These are phyloP conservation scores for Pavo muticus DNA, from an alignment of 2,113 vertebrate genomes.

Conservation along the genomic window DNA sequence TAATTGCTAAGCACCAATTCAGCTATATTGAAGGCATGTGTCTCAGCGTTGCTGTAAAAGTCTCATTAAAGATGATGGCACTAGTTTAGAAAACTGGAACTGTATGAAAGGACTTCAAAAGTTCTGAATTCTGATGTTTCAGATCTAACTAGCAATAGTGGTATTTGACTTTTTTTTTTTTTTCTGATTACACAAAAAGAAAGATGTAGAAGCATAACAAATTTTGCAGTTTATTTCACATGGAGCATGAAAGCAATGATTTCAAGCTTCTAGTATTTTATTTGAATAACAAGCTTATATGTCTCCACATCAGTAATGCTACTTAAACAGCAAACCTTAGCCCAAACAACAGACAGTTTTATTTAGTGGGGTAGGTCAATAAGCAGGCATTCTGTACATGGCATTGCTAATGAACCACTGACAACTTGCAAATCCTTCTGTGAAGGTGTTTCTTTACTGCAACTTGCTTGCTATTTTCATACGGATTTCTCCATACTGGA, in stretches of 20 bases:
- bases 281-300: background rate
- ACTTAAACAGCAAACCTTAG: background rate
- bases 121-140: background rate
- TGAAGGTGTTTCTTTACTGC: background rate
- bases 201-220: background rate
- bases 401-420: background rate
- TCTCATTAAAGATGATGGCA: background rate
- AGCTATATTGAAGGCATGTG: background rate
- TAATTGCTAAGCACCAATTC: background rate
- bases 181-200: rapidly evolving
- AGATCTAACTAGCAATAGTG: background rate
- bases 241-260: rapidly evolving
- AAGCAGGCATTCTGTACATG: background rate
- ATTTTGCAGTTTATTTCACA: background rate
- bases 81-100: background rate
- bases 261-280: background rate
- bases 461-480: background rate
- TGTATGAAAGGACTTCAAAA: background rate
- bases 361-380: background rate
- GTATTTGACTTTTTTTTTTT: background rate
- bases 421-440: background rate
- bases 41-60: background rate
- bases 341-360: background rate
- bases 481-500: background rate
- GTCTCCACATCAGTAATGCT: background rate